phyloP scores from a whole-genome alignment of 2,113 vertebrate species.

The Cepphus grylle region DNA sequence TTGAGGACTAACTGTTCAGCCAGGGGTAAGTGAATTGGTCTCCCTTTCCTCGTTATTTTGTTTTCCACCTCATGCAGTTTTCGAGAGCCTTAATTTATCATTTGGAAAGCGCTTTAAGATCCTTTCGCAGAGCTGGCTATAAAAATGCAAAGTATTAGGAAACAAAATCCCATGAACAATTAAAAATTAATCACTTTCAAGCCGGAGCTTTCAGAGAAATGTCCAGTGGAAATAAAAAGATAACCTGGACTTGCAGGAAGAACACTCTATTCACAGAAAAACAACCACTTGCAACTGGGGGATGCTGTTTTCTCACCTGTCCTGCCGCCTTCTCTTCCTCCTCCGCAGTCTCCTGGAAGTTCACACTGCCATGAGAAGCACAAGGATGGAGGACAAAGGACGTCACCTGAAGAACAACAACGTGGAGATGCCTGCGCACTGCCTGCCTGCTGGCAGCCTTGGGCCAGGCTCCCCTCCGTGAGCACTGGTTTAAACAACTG shows the following conservation, averaged over 20 bases:
- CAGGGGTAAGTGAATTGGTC: background rate
- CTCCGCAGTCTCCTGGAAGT: fast-evolving
- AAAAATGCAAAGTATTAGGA: constrained; percentile 13
- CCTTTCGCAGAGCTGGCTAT: background rate
- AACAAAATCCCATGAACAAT: constrained; percentile 1
- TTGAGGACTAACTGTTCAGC: background rate
- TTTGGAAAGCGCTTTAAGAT: background rate
- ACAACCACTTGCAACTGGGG: background rate
- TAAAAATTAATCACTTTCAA: constrained; percentile 4
- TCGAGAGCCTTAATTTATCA: background rate
- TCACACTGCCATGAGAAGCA: background rate
- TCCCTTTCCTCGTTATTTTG: background rate
- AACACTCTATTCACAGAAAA: background rate
- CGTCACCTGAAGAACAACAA: fast-evolving
- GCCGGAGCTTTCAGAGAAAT: background rate
- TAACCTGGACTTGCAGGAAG: background rate
- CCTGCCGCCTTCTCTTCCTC: background rate
- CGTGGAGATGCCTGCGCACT: background rate
- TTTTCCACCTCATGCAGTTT: background rate
- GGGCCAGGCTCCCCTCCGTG: background rate
- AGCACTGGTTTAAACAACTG: background rate
- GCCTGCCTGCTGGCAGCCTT: background rate
- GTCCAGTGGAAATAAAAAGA: background rate
- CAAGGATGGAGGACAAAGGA: background rate
- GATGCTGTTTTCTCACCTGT: background rate